phyloP scores from a whole-genome alignment of 2,888 invertebrate genomes.

The Vanessa cardui region DNA sequence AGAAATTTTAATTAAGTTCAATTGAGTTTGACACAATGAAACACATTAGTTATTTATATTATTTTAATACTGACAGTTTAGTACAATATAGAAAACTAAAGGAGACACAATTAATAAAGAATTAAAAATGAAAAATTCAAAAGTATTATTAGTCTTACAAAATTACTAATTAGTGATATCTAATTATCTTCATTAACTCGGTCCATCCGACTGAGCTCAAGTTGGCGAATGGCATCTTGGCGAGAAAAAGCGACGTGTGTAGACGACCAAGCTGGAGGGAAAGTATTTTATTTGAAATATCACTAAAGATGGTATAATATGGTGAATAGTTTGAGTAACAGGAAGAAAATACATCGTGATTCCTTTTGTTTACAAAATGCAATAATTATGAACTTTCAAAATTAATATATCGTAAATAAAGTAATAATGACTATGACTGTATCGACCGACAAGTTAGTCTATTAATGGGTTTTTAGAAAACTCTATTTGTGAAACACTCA shows the following conservation, averaged over 20 bases:
- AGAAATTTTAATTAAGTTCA: neutral
- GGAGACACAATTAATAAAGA: neutral
- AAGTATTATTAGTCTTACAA: slow-evolving; percentile 2
- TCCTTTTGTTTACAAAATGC: too few relatives aligned
- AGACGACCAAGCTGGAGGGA: slow-evolving; percentile 61
- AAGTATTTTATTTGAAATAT: neutral
- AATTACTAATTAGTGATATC: slow-evolving; percentile 15
- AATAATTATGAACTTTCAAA: too few relatives aligned
- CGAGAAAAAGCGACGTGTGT: slow-evolving; percentile 69
- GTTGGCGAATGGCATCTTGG: slow-evolving; percentile 69
- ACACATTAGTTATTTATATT: neutral
- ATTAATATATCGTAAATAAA: too few relatives aligned
- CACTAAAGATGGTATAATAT: too few relatives aligned
- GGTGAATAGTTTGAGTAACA: too few relatives aligned
- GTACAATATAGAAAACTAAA: slow-evolving; percentile 1
- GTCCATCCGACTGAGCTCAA: slow-evolving; percentile 51
- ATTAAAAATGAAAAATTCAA: neutral
- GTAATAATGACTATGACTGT: too few relatives aligned
- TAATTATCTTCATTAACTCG: slow-evolving; percentile 45
- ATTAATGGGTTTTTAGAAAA: too few relatives aligned
- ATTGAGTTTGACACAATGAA: neutral
- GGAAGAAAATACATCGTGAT: too few relatives aligned
- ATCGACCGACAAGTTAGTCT: too few relatives aligned
- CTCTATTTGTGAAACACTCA: too few relatives aligned
- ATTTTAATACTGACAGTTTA: slow-evolving; percentile 3